Evolutionary conservation across 2,797 vertebrate species (phyloP).

Genomic region (Pelodytes ibericus): DNA sequence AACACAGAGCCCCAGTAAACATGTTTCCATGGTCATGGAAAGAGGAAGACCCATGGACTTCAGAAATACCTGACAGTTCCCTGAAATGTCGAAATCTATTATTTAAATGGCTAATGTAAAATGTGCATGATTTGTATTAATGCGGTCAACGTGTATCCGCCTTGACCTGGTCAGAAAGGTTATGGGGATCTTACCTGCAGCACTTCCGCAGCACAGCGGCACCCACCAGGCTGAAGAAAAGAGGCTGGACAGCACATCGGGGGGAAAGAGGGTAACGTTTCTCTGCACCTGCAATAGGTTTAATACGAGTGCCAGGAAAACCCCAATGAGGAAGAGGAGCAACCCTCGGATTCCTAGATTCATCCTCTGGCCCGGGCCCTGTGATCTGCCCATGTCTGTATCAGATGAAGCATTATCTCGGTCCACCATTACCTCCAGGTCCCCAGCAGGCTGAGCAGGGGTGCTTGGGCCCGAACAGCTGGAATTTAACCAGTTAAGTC

Average conservation of each 20-base stretch:
- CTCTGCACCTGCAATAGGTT: conserved; percentile 95
- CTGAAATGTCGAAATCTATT: no score
- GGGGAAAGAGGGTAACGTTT: conserved; percentile 93
- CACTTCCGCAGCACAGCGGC: conserved; percentile 90
- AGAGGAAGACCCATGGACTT: no score
- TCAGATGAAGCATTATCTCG: conserved; percentile 62
- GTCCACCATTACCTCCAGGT: conserved; percentile 73
- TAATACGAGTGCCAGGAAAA: conserved; percentile 90
- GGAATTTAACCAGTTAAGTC: no score
- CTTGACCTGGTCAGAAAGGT: no score
- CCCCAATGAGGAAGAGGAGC: conserved; percentile 90
- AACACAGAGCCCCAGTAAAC: no score
- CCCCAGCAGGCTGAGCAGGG: no score
- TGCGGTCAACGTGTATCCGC: no score
- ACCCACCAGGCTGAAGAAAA: conserved; percentile 98
- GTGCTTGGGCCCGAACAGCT: no score
- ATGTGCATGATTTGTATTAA: no score
- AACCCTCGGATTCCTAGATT: conserved; percentile 86
- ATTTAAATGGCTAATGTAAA: no score
- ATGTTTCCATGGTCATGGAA: no score
- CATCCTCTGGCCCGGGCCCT: conserved; percentile 80
- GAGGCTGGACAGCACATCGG: conserved; percentile 92
- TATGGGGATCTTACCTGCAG: conserved; percentile 78
- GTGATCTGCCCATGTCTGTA: conserved; percentile 73
- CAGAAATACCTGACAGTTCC: no score